Base-by-base conservation (phyloP, 2,888 invertebrate species). In the Limnephilus rhombicus region DNA sequence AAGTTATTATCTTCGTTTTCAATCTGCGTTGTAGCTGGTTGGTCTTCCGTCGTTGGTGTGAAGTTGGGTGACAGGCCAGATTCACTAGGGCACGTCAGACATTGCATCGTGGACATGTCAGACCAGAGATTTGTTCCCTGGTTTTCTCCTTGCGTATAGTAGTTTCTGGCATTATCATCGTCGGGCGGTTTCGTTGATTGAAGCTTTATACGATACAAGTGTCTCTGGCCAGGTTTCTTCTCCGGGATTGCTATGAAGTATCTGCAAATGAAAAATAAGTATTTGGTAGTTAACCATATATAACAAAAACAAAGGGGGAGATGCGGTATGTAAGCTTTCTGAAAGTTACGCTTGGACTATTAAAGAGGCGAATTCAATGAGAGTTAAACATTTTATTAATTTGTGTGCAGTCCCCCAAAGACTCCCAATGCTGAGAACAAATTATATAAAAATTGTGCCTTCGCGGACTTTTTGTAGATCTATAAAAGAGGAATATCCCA, bases 201-300 rank as follows among this genome's bases (percentile, higher is more conserved):
- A 0, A 93, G 90, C 45, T 92, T 92, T 91, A 98, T 97, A 94
- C 98, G 97, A 96, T 98, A 98, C 93, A 99, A 95, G 95, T 99
- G 99, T 1, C 98, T 96, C 94, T 98, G 97, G 0, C 98, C 98
- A 0, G 99, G 98, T 94, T 97, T 97, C 89, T 97, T 97, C 94
- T 98, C 97, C 3, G 97, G 97, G 11, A 98, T 98, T 80, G 98
- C 98, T 94, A 98, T 97, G 94, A 98, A 98, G 95, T 98, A 99
- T 93, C 98, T 98, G 95, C 15, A 95, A 95, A 86, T 89, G 93
- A 80, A 86, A n/a, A 93, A 88, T 90, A 92, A 89, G 37, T 18
- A 15, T 53, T 5, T 53, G 18, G 53, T 53, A 45, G 45, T 11
- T 45, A 53, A 15, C 53, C 53, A 53, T 1, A 18, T 18, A 49